These are phyloP conservation scores for Aphaenogaster floridana DNA, from an alignment of 1,140 invertebrate species.

Conservation along the genomic window DNA sequence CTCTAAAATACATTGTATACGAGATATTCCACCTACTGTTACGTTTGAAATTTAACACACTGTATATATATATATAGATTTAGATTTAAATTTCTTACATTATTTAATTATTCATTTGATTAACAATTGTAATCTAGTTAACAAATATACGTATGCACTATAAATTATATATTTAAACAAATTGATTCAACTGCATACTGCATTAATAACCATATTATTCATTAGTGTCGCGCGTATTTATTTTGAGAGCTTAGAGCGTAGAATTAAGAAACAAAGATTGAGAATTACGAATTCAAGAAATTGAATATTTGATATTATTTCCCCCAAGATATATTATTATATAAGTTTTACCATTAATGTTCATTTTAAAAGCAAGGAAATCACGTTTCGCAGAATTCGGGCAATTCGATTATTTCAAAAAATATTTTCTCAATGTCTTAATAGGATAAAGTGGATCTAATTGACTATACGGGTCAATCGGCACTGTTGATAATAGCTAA, in stretches of 20 bases:
- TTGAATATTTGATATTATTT: not conserved
- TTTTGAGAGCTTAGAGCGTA: not conserved
- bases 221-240: not conserved
- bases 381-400: not conserved
- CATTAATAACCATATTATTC: not conserved
- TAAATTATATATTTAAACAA: constrained; percentile 1
- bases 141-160: not conserved
- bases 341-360: not conserved
- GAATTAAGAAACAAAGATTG: not conserved
- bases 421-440: constrained; percentile 45
- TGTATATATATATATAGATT: not conserved
- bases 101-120: not conserved
- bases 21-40: too few relatives aligned
- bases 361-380: not conserved
- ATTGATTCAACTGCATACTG: not conserved
- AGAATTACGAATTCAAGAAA: not conserved
- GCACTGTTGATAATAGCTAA: constrained; percentile 28
- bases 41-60: too few relatives aligned
- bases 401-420: constrained; percentile 42
- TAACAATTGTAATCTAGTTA: not conserved
- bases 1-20: too few relatives aligned
- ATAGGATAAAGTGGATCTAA: constrained; percentile 38
- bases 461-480: constrained; percentile 33
- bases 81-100: not conserved
- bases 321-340: not conserved